A percentile compares a stretch with the other conserved stretches of the same genome.
These are phyloP conservation scores for Wasmannia auropunctata DNA, from an alignment of 1,140 invertebrate genomes.

Conservation along the genomic window DNA sequence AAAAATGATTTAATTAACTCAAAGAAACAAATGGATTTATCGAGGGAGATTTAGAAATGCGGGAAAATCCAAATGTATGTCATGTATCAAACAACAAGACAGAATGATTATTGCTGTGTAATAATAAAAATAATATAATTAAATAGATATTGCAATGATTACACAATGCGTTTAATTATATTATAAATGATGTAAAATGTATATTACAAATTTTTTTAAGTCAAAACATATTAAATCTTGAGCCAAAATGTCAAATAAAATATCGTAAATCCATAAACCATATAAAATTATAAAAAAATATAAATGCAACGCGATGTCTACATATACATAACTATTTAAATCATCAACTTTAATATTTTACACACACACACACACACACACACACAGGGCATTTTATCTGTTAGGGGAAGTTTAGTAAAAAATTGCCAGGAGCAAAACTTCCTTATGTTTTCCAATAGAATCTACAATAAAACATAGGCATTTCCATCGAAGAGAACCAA, in stretches of 20 bases:
- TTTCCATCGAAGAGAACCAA: not conserved
- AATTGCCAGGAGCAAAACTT: no score
- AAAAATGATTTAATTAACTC: not conserved
- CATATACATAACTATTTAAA: not conserved
- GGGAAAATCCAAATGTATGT: slow-evolving; percentile 13
- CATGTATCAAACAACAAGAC: not conserved
- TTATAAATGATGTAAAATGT: not conserved
- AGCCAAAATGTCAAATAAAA: not conserved
- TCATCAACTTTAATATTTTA: not conserved
- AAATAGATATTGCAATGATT: not conserved
- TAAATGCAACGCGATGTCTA: no score
- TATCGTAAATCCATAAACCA: not conserved
- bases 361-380: no score
- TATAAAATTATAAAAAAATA: slow-evolving; percentile 7
- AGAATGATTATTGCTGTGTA: not conserved
- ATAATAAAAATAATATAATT: not conserved
- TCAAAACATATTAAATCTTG: not conserved
- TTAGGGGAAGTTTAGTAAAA: no score
- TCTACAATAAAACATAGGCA: no score
- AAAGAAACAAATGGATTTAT: not conserved
- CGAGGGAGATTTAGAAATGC: slow-evolving; percentile 18
- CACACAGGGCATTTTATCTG: no score
- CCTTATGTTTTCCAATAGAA: no score
- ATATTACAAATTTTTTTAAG: not conserved
- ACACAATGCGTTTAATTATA: no score